These are phyloP conservation scores for Cynocephalus volans DNA, from an alignment of 2,113 vertebrate species.

Conservation along the genomic window DNA sequence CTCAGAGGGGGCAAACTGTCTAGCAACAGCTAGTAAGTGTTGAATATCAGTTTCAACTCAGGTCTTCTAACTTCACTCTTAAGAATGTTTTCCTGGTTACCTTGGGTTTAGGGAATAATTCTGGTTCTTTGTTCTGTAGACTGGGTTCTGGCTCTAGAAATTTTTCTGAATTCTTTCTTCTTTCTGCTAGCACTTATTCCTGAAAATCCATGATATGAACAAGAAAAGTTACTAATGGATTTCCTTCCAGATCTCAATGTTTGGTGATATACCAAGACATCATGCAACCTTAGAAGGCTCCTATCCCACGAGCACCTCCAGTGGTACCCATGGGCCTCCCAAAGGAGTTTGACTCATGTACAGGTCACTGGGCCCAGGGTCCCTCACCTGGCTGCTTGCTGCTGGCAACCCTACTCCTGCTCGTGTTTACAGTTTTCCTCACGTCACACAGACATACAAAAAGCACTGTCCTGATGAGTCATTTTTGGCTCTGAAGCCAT, in stretches of 20 bases:
- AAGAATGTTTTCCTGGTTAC: background rate
- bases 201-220: background rate
- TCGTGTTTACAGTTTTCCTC: slow-evolving; percentile 17
- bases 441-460: slow-evolving; percentile 66
- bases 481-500: slow-evolving; percentile 76
- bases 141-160: background rate
- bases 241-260: background rate
- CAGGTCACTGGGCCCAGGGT: no score
- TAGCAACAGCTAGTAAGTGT: background rate
- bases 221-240: background rate
- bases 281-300: background rate
- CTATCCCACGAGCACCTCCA: background rate
- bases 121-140: background rate
- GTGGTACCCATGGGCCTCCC: background rate
- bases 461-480: slow-evolving; percentile 78
- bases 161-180: background rate
- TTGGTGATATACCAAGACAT: background rate
- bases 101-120: slow-evolving; percentile 1
- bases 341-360: background rate
- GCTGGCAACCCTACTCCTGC: background rate
- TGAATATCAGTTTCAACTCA: background rate
- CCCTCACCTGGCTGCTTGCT: background rate
- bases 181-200: background rate
- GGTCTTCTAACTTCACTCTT: background rate
- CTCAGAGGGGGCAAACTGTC: background rate